These are phyloP conservation scores for Calonectris borealis DNA, from an alignment of 2,113 vertebrate species.

Conservation along the genomic window DNA sequence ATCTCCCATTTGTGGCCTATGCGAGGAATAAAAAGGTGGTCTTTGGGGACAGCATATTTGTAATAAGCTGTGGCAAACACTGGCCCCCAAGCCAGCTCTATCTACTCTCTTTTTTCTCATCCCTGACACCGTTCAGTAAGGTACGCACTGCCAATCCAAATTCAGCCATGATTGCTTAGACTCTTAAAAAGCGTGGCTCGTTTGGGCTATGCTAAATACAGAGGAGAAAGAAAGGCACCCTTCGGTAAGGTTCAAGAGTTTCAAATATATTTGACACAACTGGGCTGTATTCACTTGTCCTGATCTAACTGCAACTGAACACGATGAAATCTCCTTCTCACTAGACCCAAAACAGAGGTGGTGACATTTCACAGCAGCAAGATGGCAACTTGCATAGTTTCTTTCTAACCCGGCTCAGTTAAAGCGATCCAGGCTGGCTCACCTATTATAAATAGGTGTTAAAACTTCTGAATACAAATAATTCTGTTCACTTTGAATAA, in stretches of 20 bases:
- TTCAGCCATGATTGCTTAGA: background rate
- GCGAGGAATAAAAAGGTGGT: background rate
- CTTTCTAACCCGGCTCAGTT: background rate
- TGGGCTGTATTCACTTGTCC: background rate
- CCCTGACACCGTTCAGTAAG: background rate
- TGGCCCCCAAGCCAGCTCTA: background rate
- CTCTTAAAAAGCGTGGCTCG: background rate
- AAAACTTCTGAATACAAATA: background rate
- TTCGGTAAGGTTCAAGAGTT: background rate
- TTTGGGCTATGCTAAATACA: background rate
- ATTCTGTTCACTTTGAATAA: background rate
- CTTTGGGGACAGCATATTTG: background rate
- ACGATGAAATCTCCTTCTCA: background rate
- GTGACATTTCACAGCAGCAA: background rate
- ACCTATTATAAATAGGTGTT: background rate
- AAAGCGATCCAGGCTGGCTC: background rate
- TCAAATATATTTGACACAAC: background rate
- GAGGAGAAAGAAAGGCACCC: background rate
- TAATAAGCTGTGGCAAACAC: background rate
- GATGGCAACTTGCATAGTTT: rapidly evolving
- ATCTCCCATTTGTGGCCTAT: background rate
- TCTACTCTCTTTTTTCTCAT: background rate
- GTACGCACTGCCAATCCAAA: background rate
- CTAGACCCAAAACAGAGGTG: background rate
- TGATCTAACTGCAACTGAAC: background rate